phyloP scores from a whole-genome alignment of 2,888 invertebrate species.

The Seira musarum region DNA sequence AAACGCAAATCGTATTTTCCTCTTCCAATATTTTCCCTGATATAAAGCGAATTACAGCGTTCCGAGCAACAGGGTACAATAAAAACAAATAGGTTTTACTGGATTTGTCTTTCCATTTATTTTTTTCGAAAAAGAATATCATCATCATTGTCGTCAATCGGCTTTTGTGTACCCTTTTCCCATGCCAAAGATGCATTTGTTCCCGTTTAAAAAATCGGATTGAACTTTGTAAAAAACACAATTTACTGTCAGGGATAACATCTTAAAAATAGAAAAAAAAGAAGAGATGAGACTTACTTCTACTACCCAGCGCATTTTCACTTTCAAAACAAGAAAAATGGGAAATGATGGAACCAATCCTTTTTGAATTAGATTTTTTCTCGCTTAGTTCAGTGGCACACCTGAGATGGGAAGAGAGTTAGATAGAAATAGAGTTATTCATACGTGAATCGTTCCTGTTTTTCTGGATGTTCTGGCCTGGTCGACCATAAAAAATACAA shows the following conservation, averaged over 20 bases:
- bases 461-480: neutral
- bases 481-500: neutral
- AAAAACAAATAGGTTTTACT: conserved; percentile 60
- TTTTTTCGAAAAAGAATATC: neutral
- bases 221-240: conserved; percentile 43
- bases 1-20: conserved; percentile 26
- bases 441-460: neutral
- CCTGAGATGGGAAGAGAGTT: neutral
- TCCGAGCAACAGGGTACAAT: conserved; percentile 61
- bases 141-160: neutral
- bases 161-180: neutral
- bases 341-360: conserved; percentile 26
- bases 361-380: conserved; percentile 40
- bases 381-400: neutral
- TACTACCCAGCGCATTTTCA: conserved; percentile 3
- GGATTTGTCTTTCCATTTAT: conserved; percentile 44
- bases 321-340: neutral
- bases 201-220: conserved; percentile 29
- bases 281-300: neutral
- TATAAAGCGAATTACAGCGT: conserved; percentile 45
- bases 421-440: neutral
- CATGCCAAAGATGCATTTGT: neutral
- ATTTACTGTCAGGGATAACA: conserved; percentile 38
- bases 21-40: conserved; percentile 23
- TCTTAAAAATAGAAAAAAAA: conserved; percentile 11